Base-by-base conservation (phyloP, 2,888 invertebrate genomes). In the Julus scanicus region DNA sequence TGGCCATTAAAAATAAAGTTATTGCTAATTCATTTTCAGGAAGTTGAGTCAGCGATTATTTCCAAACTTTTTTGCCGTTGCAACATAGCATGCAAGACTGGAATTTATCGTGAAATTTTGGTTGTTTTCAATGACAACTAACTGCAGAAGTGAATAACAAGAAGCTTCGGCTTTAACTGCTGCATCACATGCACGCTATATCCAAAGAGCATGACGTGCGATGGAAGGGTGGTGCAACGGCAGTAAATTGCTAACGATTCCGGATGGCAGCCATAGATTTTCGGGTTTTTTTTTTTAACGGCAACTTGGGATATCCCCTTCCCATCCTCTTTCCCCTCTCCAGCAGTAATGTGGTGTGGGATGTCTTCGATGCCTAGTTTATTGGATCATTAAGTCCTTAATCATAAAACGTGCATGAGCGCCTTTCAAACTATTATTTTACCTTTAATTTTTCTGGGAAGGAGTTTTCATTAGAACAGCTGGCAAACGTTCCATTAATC, bases 321-420 rank as follows among this genome's bases (percentile, higher is more conserved):
- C 63, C 20, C 63, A 57, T 17, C 57, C 17, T 57, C 17, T 17
- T 17, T 57, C 17, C 63, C 63, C 63, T 20, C 20, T 17, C 20
- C 63, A 0, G 20, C 20, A 13, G 20, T 63, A 8, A 63, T 63
- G 63, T 20, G 63, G 63, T 63, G 63, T 5, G 63, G 63, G 63
- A 4, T 63, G 63, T 63, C 63, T 63, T 63, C 63, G 63, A 63
- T 63, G 63, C 63, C 63, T 15, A 20, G 63, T 63, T 63, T 63
- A 63, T 63, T 63, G 63, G 63, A 63, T 63, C 63, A 63, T 63
- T 63, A 63, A 63, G 63, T 63, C 63, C 63, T 63, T 63, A 63
- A 63, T 63, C 63, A 63, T 63, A 63, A 63, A 63, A 63, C 63
- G 63, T 20, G 63, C 63, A 63, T 63, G 63, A 63, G 63, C 20